Evolutionary conservation across 2,888 invertebrate species (phyloP).

Genomic region (Ennomos fuscantarius): DNA sequence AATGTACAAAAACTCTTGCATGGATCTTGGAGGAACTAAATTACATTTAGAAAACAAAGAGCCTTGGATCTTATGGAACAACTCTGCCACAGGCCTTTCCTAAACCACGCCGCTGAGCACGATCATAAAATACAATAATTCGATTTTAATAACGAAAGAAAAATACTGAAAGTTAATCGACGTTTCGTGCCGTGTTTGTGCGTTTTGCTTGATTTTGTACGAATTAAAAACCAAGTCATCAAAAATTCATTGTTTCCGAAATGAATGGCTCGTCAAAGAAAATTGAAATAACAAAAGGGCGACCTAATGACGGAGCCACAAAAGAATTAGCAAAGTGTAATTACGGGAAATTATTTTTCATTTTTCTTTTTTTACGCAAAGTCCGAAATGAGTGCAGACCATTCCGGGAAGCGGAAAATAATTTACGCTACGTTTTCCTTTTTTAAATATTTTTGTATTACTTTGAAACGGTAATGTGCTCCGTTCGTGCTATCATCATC

Average conservation of each 20-base stretch:
- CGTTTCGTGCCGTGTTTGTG: background rate
- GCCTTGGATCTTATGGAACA: too few relatives aligned
- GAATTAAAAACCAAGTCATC: constrained; percentile 9
- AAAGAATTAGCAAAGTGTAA: constrained; percentile 42
- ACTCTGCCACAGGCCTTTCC: too few relatives aligned
- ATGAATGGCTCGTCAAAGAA: constrained; percentile 33
- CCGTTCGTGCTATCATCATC: too few relatives aligned
- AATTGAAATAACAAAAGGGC: constrained; percentile 38
- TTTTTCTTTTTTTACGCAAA: constrained; percentile 24
- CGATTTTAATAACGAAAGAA: too few relatives aligned
- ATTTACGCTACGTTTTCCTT: constrained; percentile 6
- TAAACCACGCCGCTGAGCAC: too few relatives aligned
- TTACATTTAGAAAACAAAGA: too few relatives aligned
- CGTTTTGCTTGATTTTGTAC: constrained; percentile 2
- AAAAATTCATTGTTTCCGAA: constrained; percentile 26
- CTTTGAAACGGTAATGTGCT: too few relatives aligned
- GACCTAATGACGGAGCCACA: constrained; percentile 38
- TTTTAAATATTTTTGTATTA: too few relatives aligned
- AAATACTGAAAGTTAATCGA: too few relatives aligned
- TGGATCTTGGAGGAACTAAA: too few relatives aligned
- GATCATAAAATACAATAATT: too few relatives aligned
- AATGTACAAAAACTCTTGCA: too few relatives aligned
- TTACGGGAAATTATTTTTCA: constrained; percentile 37
- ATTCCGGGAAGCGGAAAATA: constrained; percentile 12
- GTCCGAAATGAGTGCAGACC: constrained; percentile 4